Base-by-base conservation (phyloP, 2,797 vertebrate species). In the Gorsachius magnificus region DNA sequence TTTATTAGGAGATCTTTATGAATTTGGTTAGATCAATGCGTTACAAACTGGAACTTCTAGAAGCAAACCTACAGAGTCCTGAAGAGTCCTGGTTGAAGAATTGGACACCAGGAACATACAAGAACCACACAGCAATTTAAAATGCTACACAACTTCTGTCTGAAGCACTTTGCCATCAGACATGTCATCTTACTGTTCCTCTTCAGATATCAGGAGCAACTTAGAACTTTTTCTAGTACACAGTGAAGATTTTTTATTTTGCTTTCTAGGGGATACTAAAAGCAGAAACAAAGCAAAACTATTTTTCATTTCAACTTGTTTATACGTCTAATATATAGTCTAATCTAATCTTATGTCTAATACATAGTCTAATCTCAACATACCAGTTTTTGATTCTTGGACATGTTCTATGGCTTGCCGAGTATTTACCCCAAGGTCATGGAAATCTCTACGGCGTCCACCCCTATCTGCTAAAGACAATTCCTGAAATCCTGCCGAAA, bases 401-500 rank as follows among this genome's bases (percentile, higher is more conserved):
- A 99, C 99, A 24, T 99, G 99, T 43, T 98, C 98, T 90, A 99
- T 99, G 17, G 98, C 93, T 93, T 99, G 98, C 21, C 99, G 98
- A 43, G 99, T 99, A 91, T 99, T 98, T 13, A 99, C 85, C 17
- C 99, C 99, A 0, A 97, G 90, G 88, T 99, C 99, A 20, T 99
- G 91, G 69, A 99, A 99, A 95, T 99, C 99, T 43, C 98, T 94
- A 5, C 98, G 98, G 16, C 97, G 99, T 54, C 99, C 98, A 21
- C 99, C 99, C 92, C 99, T 97, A 21, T 99, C 99, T 25, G 98
- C 97, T 14, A 99, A 77, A 6, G 98, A 98, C 33, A 99, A 77
- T 75, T 99, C 98, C 83, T 99, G 99, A 96, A 99, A 99, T 19
- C 99, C 99, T 1, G 98, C 98, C 3, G 99, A 99, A 82, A 99